Base-by-base conservation (phyloP, 2,888 invertebrate genomes). In the Dicycla oo region DNA sequence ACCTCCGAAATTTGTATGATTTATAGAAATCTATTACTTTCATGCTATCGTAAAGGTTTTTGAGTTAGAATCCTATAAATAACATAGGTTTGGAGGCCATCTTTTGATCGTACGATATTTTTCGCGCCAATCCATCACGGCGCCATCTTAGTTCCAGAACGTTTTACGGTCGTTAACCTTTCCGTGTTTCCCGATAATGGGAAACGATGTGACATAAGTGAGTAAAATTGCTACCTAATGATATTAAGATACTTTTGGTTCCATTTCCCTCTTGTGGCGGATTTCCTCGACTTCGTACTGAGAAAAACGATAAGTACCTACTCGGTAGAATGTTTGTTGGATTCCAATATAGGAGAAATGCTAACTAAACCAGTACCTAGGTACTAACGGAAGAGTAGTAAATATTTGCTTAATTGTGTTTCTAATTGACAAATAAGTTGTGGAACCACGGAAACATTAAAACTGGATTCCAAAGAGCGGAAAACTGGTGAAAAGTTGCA, bases 81-180 rank as follows among this genome's bases (percentile, higher is more conserved):
- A 65, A 65, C n/a, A 43, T 20, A 58, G 7, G 4, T 30, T 18
- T 7, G 23, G 23, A 38, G 20, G 49, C 63, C 66, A 51, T 75
- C 43, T 60, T 61, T 66, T 64, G 47, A 67, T 72, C 47, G 26
- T 49, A 15, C 40, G 3, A 43, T 51, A 23, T 60, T 67, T 78
- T 75, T 75, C 43, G 77, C 60, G 53, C 56, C 67, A 62, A 77
- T 73, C 34, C 30, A 51, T 73, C 69, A 70, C 23, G 61, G 15
- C 62, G 65, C 74, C 79, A 74, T 79, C 57, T 69, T 78, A 38
- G 11, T 62, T 63, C 30, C 6, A n/a, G 58, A 66, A 45, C 30
- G 23, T 57, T 78, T 23, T 47, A 40, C 47, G 53, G 57, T 66
- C 65, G n/a, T 78, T 79, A 62, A 66, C 79, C 67, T 78, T n/a